These are phyloP conservation scores for Anarhynchus alexandrinus DNA, from an alignment of 2,113 vertebrate genomes.

Conservation along the genomic window DNA sequence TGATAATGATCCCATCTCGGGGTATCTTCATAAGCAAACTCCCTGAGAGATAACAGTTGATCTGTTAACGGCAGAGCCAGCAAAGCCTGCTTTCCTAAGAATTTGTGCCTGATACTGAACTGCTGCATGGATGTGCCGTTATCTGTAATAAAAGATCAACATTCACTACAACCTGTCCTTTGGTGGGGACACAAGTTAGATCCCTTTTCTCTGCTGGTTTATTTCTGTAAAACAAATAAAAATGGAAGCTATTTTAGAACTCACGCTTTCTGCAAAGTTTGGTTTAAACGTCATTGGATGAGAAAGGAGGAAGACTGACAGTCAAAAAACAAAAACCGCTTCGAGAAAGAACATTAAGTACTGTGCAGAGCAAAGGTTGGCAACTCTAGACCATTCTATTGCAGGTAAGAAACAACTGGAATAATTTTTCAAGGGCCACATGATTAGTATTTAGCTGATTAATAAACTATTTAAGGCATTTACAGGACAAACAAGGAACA, in stretches of 20 bases:
- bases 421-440: background rate
- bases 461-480: background rate
- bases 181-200: background rate
- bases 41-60: slow-evolving; percentile 4
- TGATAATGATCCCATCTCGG: background rate
- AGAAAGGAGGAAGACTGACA: background rate
- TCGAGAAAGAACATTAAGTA: background rate
- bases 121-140: accelerated
- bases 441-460: background rate
- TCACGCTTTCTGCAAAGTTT: background rate
- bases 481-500: background rate
- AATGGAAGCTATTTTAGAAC: background rate
- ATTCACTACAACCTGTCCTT: background rate
- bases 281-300: background rate
- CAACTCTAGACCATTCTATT: background rate
- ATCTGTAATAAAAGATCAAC: background rate
- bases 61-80: background rate
- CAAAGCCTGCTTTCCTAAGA: background rate
- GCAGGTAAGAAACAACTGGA: background rate
- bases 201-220: background rate
- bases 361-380: background rate
- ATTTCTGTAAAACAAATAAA: background rate
- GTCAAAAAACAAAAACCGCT: background rate
- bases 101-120: background rate
- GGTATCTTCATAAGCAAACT: background rate